Percentiles rank a stretch among this genome's conserved stretches.
Evolutionary conservation across 2,113 vertebrate genomes (phyloP).

Genomic region (Picathartes gymnocephalus): DNA sequence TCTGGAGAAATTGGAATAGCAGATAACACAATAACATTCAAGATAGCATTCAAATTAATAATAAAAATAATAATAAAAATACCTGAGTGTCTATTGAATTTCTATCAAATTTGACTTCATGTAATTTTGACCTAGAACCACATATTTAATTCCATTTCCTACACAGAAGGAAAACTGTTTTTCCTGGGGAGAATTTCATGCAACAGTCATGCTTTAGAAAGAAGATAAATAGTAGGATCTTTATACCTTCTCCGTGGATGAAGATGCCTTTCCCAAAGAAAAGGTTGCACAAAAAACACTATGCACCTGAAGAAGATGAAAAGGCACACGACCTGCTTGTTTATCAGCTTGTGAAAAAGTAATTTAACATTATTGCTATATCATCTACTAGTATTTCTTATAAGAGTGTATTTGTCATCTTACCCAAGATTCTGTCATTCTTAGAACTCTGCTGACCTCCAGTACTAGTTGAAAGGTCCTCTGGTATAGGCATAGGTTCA

Average conservation of each 20-base stretch:
- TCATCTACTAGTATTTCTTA: background rate
- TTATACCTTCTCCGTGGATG: background rate
- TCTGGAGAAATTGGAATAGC: background rate
- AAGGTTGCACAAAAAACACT: background rate
- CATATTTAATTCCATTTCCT: background rate
- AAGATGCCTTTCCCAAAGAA: background rate
- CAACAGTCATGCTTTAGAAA: background rate
- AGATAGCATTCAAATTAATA: background rate
- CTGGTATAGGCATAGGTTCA: conserved; percentile 96
- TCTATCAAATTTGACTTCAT: background rate
- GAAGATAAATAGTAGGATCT: background rate
- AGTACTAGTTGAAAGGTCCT: conserved; percentile 92
- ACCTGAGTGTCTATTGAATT: background rate
- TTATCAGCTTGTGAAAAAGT: background rate
- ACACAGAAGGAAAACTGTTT: background rate
- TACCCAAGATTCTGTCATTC: conserved; percentile 83
- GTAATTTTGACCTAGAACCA: background rate
- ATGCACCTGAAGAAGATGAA: background rate
- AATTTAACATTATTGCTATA: background rate
- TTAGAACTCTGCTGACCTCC: conserved; percentile 84
- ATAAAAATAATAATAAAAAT: background rate
- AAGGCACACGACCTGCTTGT: background rate
- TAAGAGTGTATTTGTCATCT: conserved; percentile 21
- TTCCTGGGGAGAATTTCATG: background rate
- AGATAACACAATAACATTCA: background rate